Conservation (phyloP, 1,140 invertebrate genomes). For the Scaptodrosophila lebanonensis region DNA sequence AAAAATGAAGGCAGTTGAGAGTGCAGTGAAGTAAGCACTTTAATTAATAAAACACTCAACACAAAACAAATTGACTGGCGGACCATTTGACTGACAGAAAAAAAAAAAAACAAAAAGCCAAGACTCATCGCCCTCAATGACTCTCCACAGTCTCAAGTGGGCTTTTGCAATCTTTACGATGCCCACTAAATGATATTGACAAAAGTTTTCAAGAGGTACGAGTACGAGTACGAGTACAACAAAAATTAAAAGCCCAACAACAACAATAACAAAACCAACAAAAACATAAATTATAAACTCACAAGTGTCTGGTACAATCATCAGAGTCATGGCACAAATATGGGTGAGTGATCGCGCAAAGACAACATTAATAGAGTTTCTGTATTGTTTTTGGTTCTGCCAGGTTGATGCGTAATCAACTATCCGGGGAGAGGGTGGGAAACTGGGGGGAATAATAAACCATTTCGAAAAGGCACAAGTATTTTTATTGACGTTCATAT, state of each 20-base stretch:
- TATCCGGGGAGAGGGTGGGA: too few species aligned
- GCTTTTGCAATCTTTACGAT: conserved; percentile 72
- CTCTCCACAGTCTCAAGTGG: conserved; percentile 65
- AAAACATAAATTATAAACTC: conserved; percentile 47
- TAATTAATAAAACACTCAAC: conserved; percentile 71
- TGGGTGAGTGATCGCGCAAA: conserved; percentile 37
- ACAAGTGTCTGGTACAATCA: conserved; percentile 68
- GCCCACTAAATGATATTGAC: conserved; percentile 74
- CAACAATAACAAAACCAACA: conserved; percentile 25
- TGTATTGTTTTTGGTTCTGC: background rate
- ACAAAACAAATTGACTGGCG: conserved; percentile 66
- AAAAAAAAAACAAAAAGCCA: conserved; percentile 19
- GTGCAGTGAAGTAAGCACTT: conserved; percentile 49
- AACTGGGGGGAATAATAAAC: too few species aligned
- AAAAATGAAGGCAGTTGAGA: conserved; percentile 17
- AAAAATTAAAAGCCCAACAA: conserved; percentile 15
- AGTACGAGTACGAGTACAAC: too few species aligned
- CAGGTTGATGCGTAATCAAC: conserved; percentile 36
- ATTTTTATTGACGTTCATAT: too few species aligned
- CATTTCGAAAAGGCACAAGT: too few species aligned
- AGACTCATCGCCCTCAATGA: conserved; percentile 43
- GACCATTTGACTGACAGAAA: conserved; percentile 24
- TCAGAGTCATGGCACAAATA: conserved; percentile 56
- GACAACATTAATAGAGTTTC: conserved; percentile 37
- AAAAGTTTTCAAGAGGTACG: conserved; percentile 65